phyloP scores from a whole-genome alignment of 2,888 invertebrate genomes.

The Cosmia trapezina region DNA sequence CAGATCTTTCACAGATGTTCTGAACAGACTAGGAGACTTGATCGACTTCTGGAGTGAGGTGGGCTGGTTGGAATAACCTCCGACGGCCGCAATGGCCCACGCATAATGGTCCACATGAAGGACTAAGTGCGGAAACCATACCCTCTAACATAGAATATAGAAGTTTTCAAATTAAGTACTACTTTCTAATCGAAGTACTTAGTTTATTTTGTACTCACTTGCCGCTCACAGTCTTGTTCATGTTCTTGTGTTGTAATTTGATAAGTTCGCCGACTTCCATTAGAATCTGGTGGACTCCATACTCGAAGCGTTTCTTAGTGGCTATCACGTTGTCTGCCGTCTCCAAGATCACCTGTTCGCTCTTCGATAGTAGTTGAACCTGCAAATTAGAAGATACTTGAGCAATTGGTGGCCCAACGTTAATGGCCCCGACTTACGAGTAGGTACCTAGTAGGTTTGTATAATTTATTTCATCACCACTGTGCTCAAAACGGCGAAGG shows the following conservation, averaged over 20 bases:
- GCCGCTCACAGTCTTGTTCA: conserved; percentile 92
- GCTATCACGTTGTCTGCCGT: conserved; percentile 96
- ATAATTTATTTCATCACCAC: background rate
- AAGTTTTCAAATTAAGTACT: background rate
- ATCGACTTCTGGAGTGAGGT: too few relatives aligned
- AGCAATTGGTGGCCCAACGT: background rate
- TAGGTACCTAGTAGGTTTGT: background rate
- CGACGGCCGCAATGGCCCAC: too few relatives aligned
- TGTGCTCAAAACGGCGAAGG: background rate
- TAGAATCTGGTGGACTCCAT: conserved; percentile 95
- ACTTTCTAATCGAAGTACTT: background rate
- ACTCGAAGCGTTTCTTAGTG: conserved; percentile 95
- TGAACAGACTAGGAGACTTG: too few relatives aligned
- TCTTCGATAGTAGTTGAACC: conserved; percentile 92
- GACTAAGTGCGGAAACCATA: too few relatives aligned
- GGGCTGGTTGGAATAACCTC: too few relatives aligned
- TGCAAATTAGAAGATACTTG: conserved; percentile 55
- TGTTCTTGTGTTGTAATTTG: conserved; percentile 90
- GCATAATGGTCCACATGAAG: too few relatives aligned
- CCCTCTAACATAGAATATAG: too few relatives aligned
- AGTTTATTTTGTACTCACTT: conserved; percentile 79
- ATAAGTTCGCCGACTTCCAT: conserved; percentile 93
- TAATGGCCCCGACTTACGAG: background rate
- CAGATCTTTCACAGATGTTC: too few relatives aligned
- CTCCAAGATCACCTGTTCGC: conserved; percentile 94